These are phyloP conservation scores for Campoplex nolae DNA, from an alignment of 2,888 invertebrate genomes.

Conservation along the genomic window DNA sequence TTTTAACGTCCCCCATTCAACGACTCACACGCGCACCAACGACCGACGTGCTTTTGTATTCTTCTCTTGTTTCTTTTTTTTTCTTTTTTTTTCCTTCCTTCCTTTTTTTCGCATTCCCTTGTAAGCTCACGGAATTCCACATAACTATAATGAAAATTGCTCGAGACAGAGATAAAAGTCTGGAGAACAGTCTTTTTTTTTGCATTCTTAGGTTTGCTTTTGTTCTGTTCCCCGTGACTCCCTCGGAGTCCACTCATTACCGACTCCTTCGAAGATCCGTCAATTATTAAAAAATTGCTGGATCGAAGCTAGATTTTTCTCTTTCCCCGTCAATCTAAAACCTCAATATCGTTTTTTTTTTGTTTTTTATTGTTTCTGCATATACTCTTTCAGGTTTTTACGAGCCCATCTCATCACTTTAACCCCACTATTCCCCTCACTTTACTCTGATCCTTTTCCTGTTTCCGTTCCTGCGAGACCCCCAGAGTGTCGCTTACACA, in stretches of 20 bases:
- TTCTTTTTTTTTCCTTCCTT: slow-evolving; percentile 1
- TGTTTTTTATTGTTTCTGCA: too few relatives aligned
- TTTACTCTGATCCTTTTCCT: not conserved
- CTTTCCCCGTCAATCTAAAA: too few relatives aligned
- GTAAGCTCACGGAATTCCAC: slow-evolving; percentile 30
- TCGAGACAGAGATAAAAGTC: slow-evolving; percentile 1
- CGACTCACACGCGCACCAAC: slow-evolving; percentile 6
- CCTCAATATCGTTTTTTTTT: not conserved
- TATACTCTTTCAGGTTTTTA: too few relatives aligned
- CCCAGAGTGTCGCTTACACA: too few relatives aligned
- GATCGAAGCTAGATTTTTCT: not conserved
- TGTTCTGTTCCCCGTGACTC: not conserved
- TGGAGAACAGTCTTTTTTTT: slow-evolving; percentile 6
- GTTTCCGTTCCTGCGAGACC: too few relatives aligned
- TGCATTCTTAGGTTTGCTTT: not conserved
- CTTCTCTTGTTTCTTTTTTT: not conserved
- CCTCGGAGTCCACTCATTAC: too few relatives aligned
- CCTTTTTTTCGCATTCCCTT: slow-evolving; percentile 15
- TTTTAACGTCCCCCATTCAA: slow-evolving; percentile 46
- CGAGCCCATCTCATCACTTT: too few relatives aligned
- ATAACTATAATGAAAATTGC: slow-evolving; percentile 47
- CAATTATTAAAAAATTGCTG: not conserved
- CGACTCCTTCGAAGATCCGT: not conserved
- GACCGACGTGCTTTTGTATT: slow-evolving; percentile 26
- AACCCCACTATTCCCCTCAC: too few relatives aligned